These are phyloP conservation scores for Lagothrix lagotricha DNA, from an alignment of 2,797 vertebrate genomes.

Conservation along the genomic window DNA sequence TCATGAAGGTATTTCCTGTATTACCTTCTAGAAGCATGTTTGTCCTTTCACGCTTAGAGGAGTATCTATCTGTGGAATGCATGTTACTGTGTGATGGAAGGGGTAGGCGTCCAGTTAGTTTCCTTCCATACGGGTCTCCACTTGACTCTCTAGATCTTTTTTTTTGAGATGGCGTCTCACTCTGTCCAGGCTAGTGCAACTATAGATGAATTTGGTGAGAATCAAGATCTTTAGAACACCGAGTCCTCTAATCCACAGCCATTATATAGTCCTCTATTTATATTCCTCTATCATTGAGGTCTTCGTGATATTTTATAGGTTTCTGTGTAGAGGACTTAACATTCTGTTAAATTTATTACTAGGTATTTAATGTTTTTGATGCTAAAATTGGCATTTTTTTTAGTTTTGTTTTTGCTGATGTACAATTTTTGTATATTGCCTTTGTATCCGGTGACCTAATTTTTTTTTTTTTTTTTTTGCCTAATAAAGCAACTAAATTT, in stretches of 20 bases:
- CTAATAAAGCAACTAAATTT: not conserved
- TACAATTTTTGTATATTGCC: not conserved
- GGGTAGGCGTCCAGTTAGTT: not conserved
- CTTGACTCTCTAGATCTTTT: not conserved
- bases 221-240: not conserved
- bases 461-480: too few species aligned
- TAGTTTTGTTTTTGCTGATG: not conserved
- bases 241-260: not conserved
- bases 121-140: not conserved
- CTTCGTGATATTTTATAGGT: not conserved
- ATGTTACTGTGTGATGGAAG: not conserved
- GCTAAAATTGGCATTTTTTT: not conserved
- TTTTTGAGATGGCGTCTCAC: not conserved
- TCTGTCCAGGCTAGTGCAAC: not conserved
- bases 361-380: not conserved
- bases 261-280: not conserved
- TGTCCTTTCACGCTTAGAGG: not conserved
- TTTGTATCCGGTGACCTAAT: not conserved
- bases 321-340: not conserved
- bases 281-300: not conserved
- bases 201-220: not conserved
- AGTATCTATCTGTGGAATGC: accelerated
- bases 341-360: not conserved
- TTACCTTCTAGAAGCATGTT: not conserved
- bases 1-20: not conserved